These are phyloP conservation scores for Heliothis virescens DNA, from an alignment of 1,140 invertebrate genomes.

Conservation along the genomic window DNA sequence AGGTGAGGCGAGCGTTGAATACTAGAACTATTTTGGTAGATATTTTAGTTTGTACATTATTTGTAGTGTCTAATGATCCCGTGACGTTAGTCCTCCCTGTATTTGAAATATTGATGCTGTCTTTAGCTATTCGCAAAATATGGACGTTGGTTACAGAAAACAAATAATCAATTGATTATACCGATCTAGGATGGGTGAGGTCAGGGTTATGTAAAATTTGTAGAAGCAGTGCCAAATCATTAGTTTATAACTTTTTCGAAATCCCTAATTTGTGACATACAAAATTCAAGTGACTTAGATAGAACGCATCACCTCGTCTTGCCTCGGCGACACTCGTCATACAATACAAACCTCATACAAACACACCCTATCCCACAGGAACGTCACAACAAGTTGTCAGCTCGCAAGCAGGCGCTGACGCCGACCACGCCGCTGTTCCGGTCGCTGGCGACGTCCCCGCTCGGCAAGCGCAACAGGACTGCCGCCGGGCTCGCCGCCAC, in stretches of 20 bases:
- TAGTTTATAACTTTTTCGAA: neutral
- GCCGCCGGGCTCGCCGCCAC: constrained; percentile 73
- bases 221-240: too few species aligned
- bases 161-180: too few species aligned
- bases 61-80: too few species aligned
- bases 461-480: constrained; percentile 80
- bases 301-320: neutral
- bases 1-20: neutral
- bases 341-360: neutral
- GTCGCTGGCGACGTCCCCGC: constrained; percentile 76
- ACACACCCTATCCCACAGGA: constrained; percentile 60
- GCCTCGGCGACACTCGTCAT: neutral
- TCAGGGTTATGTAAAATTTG: too few species aligned
- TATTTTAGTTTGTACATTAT: too few species aligned
- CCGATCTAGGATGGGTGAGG: too few species aligned
- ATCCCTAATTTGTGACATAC: neutral
- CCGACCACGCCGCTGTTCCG: constrained; percentile 71
- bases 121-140: too few species aligned
- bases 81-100: too few species aligned
- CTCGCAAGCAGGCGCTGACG: constrained; percentile 76
- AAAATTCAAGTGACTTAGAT: neutral
- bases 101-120: too few species aligned
- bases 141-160: too few species aligned
- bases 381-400: constrained; percentile 78
- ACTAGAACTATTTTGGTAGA: too few species aligned